phyloP scores from a whole-genome alignment of 2,113 vertebrate genomes.

The Cariama cristata region DNA sequence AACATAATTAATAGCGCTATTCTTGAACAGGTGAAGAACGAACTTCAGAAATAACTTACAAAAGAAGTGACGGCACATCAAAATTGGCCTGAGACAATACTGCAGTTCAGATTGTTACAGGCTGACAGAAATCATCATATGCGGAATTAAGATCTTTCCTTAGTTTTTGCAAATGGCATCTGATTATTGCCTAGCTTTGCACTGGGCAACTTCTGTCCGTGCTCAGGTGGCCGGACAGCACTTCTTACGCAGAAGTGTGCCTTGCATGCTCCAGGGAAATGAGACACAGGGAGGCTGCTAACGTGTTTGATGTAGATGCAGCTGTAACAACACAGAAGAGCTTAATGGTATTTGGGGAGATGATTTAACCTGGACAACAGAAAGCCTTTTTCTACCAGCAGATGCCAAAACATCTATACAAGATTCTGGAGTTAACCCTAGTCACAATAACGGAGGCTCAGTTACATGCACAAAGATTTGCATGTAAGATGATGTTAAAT shows the following conservation, averaged over 20 bases:
- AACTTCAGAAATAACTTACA: background rate
- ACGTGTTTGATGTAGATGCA: background rate
- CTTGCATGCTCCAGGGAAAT: background rate
- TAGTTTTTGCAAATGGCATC: background rate
- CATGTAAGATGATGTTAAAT: background rate
- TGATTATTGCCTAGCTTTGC: background rate
- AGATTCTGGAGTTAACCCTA: background rate
- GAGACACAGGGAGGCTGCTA: background rate
- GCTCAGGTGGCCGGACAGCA: background rate
- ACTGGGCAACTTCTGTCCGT: background rate
- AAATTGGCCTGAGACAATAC: background rate
- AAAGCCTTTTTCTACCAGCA: background rate
- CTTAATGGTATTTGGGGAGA: background rate
- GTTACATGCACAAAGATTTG: fast-evolving
- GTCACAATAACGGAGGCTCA: background rate
- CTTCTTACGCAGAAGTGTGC: background rate
- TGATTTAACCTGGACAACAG: background rate
- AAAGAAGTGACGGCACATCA: background rate
- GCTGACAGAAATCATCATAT: background rate
- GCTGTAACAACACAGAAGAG: background rate
- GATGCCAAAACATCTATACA: background rate
- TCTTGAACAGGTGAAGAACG: background rate
- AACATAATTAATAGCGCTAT: background rate
- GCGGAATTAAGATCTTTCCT: background rate
- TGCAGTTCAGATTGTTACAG: background rate